Base-by-base conservation (phyloP, 1,140 invertebrate genomes). In the Adelges cooleyi region DNA sequence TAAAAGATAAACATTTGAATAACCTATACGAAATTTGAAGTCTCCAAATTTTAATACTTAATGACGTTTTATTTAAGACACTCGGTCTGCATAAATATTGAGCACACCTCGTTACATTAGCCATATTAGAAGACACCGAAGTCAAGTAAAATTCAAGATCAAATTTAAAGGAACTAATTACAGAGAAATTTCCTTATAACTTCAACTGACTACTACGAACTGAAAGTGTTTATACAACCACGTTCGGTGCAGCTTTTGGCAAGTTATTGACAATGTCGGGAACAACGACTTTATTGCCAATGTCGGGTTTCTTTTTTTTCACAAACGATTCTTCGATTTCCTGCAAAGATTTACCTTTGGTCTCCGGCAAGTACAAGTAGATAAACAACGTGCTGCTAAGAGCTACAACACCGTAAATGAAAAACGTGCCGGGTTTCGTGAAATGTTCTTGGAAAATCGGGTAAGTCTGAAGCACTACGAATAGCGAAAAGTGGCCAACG, bases 271-370 rank as follows among this genome's bases (percentile, higher is more conserved):
- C 40, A 4, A 59, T 27, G 17, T 59, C 54, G 22, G 54, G 54
- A 13, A 46, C 27, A 9, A 1, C 5, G 5, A 29, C 17, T 11
- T 44, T 44, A 17, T 33, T 44, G 6, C 18, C 20, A 17, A 29
- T 62, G 3, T 62, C 29, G 18, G 25, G 29, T n/a, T 11, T 42
- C n/a, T 70, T 77, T 33, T 79, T 75, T 2, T 80, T 80, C 4
- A 80, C 80, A 69, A 83, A 85, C 67, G 82, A 83, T 69, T 84
- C 83, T 72, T 85, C 83, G 23, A 91, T 89, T 72, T 90, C 87
- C 73, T 89, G 86, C 10, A 90, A 74, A 1, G 80, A 81, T 70
- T 82, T 81, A 9, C 83, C 85, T 73, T 88, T 90, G 1, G 88
- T 92, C 74, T 92, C 89, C n/a, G 88, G 87, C 15, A 91, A 74